Evolutionary conservation across 2,113 vertebrate genomes (phyloP).

Genomic region (Rattus norvegicus): DNA sequence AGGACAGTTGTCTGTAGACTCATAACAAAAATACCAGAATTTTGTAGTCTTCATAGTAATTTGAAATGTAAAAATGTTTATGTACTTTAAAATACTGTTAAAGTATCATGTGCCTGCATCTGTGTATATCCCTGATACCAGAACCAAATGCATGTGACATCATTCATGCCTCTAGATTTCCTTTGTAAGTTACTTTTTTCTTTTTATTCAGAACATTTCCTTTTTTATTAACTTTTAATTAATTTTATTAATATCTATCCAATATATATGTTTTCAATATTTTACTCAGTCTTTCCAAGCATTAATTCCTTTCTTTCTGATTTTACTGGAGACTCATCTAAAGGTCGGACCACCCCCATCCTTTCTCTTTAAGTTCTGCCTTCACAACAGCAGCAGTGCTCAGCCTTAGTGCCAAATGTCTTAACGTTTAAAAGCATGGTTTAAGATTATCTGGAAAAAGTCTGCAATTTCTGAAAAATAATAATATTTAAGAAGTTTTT

Average conservation of each 20-base stretch:
- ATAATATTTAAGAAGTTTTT: slow-evolving; percentile 49
- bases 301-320: not conserved
- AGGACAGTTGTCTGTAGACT: not conserved
- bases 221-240: not conserved
- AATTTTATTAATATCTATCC: not conserved
- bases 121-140: not conserved
- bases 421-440: not conserved
- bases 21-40: not conserved
- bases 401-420: not conserved
- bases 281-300: not conserved
- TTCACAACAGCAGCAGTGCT: not conserved
- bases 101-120: not conserved
- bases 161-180: not conserved
- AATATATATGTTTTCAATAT: not conserved
- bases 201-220: not conserved
- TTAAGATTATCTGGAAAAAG: slow-evolving; percentile 20
- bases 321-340: not conserved
- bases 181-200: not conserved
- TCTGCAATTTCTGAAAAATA: slow-evolving; percentile 52
- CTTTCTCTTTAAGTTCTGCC: not conserved
- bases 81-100: slow-evolving; percentile 14
- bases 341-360: not conserved
- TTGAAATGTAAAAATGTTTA: slow-evolving; percentile 21
- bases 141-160: not conserved
- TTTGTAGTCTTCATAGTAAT: not conserved